phyloP scores from a whole-genome alignment of 2,113 vertebrate species.

The Morphnarchus princeps region DNA sequence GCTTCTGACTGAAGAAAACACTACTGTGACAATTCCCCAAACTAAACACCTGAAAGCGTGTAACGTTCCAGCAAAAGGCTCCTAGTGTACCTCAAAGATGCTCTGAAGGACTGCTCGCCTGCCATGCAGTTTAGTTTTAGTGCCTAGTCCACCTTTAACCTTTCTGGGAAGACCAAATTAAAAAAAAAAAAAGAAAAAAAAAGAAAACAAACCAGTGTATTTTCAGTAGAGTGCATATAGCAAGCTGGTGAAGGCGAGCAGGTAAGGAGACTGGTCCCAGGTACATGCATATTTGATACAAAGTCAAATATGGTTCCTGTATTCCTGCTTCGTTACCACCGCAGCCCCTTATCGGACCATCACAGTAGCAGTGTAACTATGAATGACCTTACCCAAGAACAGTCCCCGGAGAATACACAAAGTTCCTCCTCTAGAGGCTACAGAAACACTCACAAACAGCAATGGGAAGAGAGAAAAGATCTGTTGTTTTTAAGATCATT shows the following conservation, averaged over 20 bases:
- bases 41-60: neutral
- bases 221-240: neutral
- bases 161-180: neutral
- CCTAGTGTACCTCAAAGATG: neutral
- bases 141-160: neutral
- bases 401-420: constrained; percentile 35
- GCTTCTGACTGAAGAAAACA: neutral
- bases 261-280: neutral
- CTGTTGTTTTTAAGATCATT: constrained; percentile 39
- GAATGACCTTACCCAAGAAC: constrained; percentile 64
- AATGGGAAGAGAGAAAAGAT: constrained; percentile 52
- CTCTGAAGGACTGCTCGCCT: neutral
- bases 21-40: neutral
- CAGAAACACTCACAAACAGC: constrained; percentile 33
- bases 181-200: neutral
- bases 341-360: rapidly evolving
- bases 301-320: neutral
- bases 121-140: neutral
- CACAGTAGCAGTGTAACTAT: neutral
- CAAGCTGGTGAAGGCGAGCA: neutral
- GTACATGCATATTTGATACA: neutral
- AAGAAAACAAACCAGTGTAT: neutral
- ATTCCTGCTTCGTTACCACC: neutral
- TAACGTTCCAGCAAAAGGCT: neutral
- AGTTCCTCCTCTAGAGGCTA: constrained; percentile 28